phyloP scores from a whole-genome alignment of 2,797 vertebrate genomes.

The Dipus sagitta region DNA sequence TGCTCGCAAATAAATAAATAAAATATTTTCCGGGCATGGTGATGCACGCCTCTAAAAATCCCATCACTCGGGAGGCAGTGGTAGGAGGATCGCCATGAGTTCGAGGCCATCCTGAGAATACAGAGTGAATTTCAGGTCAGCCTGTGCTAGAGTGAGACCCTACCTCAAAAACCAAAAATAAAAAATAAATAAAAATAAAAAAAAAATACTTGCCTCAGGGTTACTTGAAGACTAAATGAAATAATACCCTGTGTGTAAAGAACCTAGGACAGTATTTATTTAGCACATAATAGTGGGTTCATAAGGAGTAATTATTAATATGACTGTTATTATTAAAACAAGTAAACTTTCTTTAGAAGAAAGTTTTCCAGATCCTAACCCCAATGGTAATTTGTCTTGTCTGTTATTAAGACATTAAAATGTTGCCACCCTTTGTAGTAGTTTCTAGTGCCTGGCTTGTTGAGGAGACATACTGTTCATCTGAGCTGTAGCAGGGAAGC shows the following conservation, averaged over 20 bases:
- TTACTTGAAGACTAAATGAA: constrained; percentile 41
- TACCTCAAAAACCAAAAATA: too few species aligned
- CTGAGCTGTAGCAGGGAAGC: constrained; percentile 4
- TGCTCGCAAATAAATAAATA: too few species aligned
- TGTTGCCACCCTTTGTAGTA: constrained; percentile 21
- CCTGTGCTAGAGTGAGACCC: too few species aligned
- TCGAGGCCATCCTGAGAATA: too few species aligned
- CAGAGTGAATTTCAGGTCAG: too few species aligned
- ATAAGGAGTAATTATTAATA: constrained; percentile 37
- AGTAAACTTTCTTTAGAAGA: constrained; percentile 57
- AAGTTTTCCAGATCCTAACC: constrained; percentile 14
- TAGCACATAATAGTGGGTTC: constrained; percentile 13
- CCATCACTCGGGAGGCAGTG: too few species aligned
- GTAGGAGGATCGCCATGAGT: too few species aligned
- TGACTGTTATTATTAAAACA: constrained; percentile 50
- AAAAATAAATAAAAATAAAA: too few species aligned
- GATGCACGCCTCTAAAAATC: too few species aligned
- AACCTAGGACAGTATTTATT: constrained; percentile 43
- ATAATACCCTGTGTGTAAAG: constrained; percentile 37
- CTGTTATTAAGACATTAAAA: constrained; percentile 51
- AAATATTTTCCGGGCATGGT: too few species aligned
- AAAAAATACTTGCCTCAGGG: neutral
- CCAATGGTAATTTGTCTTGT: constrained; percentile 34
- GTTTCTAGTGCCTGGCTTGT: constrained; percentile 39
- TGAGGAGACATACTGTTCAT: constrained; percentile 26